Percentiles rank a stretch among this genome's conserved stretches.
These are phyloP conservation scores for Phytoseiulus persimilis DNA, from an alignment of 2,888 invertebrate genomes.

Conservation along the genomic window DNA sequence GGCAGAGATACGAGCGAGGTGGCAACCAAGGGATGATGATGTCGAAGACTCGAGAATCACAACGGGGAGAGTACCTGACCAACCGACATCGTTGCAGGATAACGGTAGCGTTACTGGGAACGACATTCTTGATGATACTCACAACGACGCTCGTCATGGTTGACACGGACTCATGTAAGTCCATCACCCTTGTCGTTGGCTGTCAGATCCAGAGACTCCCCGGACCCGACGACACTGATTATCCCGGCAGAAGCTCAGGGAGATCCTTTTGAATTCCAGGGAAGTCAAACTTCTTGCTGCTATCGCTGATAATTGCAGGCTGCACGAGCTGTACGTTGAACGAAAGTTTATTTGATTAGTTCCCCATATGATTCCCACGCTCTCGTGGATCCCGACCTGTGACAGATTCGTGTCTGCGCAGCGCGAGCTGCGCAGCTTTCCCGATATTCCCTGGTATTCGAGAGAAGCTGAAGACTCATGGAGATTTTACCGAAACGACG, in stretches of 20 bases:
- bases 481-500: neutral
- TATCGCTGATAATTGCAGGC: neutral
- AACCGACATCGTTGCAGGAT: neutral
- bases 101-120: neutral
- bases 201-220: too few species aligned
- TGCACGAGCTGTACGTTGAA: neutral
- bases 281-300: neutral
- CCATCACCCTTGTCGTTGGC: neutral
- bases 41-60: too few species aligned
- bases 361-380: too few species aligned
- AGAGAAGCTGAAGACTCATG: too few species aligned
- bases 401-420: too few species aligned
- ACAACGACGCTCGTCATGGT: neutral
- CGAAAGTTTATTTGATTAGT: too few species aligned
- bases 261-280: neutral
- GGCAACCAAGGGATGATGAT: too few species aligned
- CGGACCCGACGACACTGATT: neutral
- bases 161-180: conserved; percentile 11
- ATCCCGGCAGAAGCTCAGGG: neutral
- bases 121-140: neutral
- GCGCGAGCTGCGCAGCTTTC: too few species aligned
- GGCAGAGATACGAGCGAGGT: too few species aligned
- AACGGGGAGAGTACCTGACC: too few species aligned
- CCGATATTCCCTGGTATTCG: too few species aligned
- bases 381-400: too few species aligned